Evolutionary conservation across 2,888 invertebrate genomes (phyloP), one percentile per base, ranked within the genome.

Genomic region (Pocota personata): DNA sequence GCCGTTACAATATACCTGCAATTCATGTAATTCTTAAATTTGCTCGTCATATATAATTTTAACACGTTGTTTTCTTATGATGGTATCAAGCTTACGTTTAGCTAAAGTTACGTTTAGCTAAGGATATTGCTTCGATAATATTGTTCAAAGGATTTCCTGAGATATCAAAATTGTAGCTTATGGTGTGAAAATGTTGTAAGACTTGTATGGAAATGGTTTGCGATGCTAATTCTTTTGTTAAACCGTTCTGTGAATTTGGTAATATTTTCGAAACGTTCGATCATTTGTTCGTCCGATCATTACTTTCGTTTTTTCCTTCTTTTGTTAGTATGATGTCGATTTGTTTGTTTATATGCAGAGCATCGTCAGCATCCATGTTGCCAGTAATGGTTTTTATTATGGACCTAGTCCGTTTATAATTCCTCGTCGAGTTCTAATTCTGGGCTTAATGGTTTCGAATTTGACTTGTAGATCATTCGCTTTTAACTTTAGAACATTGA

Each of bases 401-500:
- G 40, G 0, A 3, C 40, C 40, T 40, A 40, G 40, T 40, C 14
- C 35, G 35, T 35, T 35, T 10, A 35, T 35, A 12, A 35, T 10
- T 3, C 35, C 35, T 35, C 35, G 43, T 46, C 46, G 46, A 19
- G 10, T 46, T 46, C 46, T 46, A 19, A 19, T 19, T 46, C 3
- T 46, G 19, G 46, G 46, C 8, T 57, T 16, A 57, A 14, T 19
- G 2, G 52, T 12, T 10, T 67, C 2, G 10, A 52, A 50, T 67
- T 52, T 67, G 8, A 32, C 3, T 37, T 58, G 32, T 57, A 72
- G 16, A 6, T 58, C 43, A 30, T 30, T 46, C 27, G 43, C 1
- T 58, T 58, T 72, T 16, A 72, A 24, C 35, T 72, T 72, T 48
- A 58, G 32, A 32, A 58, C 21, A 5, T 7, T 19, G 7, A 48